Conservation (phyloP, 2,888 invertebrate species). For the Epirrhoe tristata region DNA sequence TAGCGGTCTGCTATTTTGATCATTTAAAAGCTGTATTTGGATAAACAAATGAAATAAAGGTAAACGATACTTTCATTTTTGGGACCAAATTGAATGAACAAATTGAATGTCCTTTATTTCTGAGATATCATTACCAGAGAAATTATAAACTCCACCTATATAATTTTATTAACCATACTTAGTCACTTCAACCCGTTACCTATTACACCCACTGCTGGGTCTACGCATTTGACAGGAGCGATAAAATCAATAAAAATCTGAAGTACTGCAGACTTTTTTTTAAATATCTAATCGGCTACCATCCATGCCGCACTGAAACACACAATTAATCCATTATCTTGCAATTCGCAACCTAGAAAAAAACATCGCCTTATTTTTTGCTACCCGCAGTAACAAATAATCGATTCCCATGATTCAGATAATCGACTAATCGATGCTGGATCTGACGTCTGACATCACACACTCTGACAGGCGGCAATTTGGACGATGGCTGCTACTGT, state of each 20-base stretch:
- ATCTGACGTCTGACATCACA: constrained; percentile 47
- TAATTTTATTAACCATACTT: too few species aligned
- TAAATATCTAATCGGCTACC: too few species aligned
- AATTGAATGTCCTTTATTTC: too few species aligned
- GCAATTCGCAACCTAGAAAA: not conserved
- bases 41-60: not conserved
- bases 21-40: constrained; percentile 9
- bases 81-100: too few species aligned
- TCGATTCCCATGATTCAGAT: constrained; percentile 71
- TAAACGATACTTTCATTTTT: too few species aligned
- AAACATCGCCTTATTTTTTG: constrained; percentile 18
- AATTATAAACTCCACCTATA: too few species aligned
- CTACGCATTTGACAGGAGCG: too few species aligned
- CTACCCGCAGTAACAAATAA: constrained; percentile 44
- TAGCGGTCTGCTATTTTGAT: constrained; percentile 52
- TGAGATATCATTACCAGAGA: too few species aligned
- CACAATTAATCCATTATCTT: not conserved
- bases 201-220: too few species aligned
- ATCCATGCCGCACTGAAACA: not conserved
- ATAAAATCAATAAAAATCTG: too few species aligned
- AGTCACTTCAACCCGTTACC: too few species aligned
- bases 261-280: too few species aligned
- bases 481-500: constrained; percentile 67
- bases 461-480: constrained; percentile 71
- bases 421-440: constrained; percentile 55